Base-by-base conservation (phyloP, 2,888 invertebrate species). In the Gisinianus flammeolus region DNA sequence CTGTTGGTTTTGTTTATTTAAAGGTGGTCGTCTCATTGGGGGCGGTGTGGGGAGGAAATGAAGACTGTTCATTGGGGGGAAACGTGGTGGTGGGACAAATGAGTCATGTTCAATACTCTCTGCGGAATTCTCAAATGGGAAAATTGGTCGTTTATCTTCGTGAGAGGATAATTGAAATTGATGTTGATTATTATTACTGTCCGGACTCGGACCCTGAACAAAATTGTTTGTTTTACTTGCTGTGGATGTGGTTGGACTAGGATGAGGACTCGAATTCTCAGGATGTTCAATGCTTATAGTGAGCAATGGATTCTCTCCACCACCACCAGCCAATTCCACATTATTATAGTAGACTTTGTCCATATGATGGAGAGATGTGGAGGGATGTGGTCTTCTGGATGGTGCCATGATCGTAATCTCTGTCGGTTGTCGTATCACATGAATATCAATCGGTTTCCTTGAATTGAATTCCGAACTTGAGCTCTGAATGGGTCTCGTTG, bases 31-130 rank as follows among this genome's bases (percentile, higher is more conserved):
- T 0, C 24, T 3, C 71, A 79, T 76, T n/a, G 76, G 79, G 5
- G 76, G 75, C 33, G 76, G 77, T n/a, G 77, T 76, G 56, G 79
- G 79, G 5, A 76, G 35, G n/a, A 73, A 73, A 68, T 67, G 62
- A 26, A 77, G 26, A 33, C 77, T 71, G 19, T 77, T 73, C 5
- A 35, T 33, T 16, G 72, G 73, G n/a, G 78, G 78, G 44, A 73
- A 78, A 28, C 62, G 33, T 1, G 78, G 73, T 26, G 78, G 73
- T 0, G 73, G 73, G 22, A 78, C n/a, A 35, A 73, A 73, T 5
- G 31, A 62, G 26, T 78, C 73, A 33, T 78, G 73, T 35, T 78
- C 73, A 35, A 62, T 56, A 31, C 78, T 78, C 31, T 78, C 78
- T 26, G 44, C 66, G 0, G 77, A 77, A 67, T 31, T 68, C 31